Percentiles rank a stretch among this genome's conserved stretches.
Conservation (phyloP, 2,888 invertebrate genomes). For the Cosmia trapezina region DNA sequence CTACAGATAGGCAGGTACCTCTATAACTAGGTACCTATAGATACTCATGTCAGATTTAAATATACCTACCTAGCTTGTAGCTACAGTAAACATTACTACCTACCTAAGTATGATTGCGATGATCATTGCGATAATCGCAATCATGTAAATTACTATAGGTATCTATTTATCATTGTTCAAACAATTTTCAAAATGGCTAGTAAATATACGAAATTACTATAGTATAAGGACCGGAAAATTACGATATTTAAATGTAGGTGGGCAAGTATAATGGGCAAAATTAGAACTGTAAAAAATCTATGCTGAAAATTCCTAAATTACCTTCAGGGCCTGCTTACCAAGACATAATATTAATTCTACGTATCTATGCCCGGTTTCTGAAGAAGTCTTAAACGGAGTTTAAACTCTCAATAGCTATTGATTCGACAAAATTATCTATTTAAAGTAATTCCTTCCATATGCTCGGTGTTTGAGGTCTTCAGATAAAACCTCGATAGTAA, state of each 20-base stretch:
- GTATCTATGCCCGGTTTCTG: too few species aligned
- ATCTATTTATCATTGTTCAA: slow-evolving; percentile 6
- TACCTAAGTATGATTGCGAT: too few species aligned
- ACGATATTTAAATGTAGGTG: not conserved
- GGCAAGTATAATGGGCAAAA: not conserved
- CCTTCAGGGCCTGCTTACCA: not conserved
- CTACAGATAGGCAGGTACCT: not conserved
- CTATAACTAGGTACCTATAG: not conserved
- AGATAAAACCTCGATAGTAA: too few species aligned
- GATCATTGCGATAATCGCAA: slow-evolving; percentile 32
- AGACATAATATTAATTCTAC: not conserved
- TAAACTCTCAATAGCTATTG: too few species aligned
- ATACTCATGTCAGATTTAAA: slow-evolving; percentile 1
- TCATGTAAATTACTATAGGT: slow-evolving; percentile 32
- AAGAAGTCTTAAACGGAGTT: too few species aligned
- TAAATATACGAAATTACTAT: slow-evolving; percentile 33
- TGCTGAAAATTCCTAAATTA: not conserved
- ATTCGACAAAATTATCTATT: too few species aligned
- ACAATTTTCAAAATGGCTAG: slow-evolving; percentile 27
- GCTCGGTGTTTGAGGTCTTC: too few species aligned
- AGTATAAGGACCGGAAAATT: not conserved
- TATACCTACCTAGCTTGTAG: not conserved
- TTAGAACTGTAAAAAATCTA: not conserved
- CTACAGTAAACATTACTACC: slow-evolving; percentile 26
- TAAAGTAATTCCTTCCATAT: too few species aligned